A percentile compares a stretch with the other conserved stretches of the same genome.
Conservation (phyloP, 2,113 vertebrate genomes). For the Chlorodrepanis virens region DNA sequence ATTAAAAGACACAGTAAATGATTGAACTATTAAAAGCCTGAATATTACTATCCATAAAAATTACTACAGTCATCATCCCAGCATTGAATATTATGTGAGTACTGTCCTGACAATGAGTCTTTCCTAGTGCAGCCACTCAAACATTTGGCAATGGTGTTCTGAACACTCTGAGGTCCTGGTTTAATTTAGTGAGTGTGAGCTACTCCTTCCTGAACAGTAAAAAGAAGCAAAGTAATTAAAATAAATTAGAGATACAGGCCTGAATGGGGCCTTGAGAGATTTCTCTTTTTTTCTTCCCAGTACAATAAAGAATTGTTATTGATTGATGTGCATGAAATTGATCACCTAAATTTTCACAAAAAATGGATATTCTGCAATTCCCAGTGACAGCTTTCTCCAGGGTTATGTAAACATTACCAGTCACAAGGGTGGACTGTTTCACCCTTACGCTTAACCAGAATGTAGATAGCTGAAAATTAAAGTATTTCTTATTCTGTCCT, state of each 20-base stretch:
- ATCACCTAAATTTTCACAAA: background rate
- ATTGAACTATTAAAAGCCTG: background rate
- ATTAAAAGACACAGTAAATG: background rate
- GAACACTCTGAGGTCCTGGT: background rate
- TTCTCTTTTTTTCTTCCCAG: background rate
- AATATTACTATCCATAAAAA: background rate
- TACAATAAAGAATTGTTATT: background rate
- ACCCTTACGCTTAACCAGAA: background rate
- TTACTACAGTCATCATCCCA: background rate
- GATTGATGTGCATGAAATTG: background rate
- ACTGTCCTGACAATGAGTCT: background rate
- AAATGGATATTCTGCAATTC: background rate
- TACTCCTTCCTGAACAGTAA: background rate
- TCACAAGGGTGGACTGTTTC: accelerated
- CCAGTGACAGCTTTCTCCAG: background rate
- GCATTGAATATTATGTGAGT: background rate
- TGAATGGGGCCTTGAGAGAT: background rate
- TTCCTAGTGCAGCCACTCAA: background rate
- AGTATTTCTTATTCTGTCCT: background rate
- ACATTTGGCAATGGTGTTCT: background rate
- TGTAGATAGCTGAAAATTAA: background rate
- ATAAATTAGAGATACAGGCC: background rate
- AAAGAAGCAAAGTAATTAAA: background rate
- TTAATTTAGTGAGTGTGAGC: background rate
- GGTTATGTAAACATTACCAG: background rate